phyloP scores from a whole-genome alignment of 2,113 vertebrate species.

The Balaenoptera acutorostrata region DNA sequence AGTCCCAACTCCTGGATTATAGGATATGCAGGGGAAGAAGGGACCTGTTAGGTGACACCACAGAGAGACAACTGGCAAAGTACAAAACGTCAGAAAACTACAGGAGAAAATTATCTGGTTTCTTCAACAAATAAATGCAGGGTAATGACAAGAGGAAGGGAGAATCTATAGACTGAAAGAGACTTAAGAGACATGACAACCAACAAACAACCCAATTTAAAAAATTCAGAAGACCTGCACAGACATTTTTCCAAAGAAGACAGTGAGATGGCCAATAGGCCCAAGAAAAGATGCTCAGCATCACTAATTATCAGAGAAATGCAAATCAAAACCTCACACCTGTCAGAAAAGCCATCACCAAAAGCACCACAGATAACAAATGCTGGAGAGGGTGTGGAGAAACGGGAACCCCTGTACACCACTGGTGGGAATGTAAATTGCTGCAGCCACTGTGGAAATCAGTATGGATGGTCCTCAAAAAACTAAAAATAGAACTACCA shows the following conservation, averaged over 20 bases:
- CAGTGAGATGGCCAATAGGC: neutral
- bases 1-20: neutral
- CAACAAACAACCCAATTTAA: neutral
- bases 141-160: neutral
- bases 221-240: neutral
- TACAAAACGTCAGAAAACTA: neutral
- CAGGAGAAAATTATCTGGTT: neutral
- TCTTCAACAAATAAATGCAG: neutral
- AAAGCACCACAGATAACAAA: neutral
- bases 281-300: neutral
- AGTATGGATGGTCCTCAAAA: neutral
- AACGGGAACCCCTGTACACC: no score
- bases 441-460: neutral
- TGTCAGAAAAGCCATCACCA: neutral
- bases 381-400: no score
- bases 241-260: neutral
- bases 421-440: neutral
- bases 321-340: neutral
- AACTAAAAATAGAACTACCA: neutral
- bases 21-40: neutral
- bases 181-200: neutral
- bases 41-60: neutral
- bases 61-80: neutral
- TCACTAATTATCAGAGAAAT: neutral
- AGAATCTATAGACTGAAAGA: neutral